Evolutionary conservation across 1,140 invertebrate species (phyloP).

Genomic region (fruit fly (Drosophila melanogaster)): Release_6_plus_ISO1_MT NT_037436.4:6274501-6275000

Average conservation of each 20-base stretch:
- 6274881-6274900: conserved; percentile 20
- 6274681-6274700: conserved; percentile 77
- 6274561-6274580: conserved; percentile 7
- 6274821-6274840: conserved; percentile 79
- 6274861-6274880: conserved; percentile 75
- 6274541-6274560: conserved; percentile 5
- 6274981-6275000: conserved; percentile 52
- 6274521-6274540: not conserved
- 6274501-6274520: not conserved
- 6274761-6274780: conserved; percentile 64
- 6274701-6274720: conserved; percentile 72
- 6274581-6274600: conserved; percentile 4
- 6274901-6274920: conserved; percentile 17
- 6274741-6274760: conserved; percentile 49
- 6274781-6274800: not conserved
- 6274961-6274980: conserved; percentile 32
- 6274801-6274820: conserved; percentile 41
- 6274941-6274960: conserved; percentile 73
- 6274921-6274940: conserved; percentile 35
- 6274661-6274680: conserved; percentile 50
- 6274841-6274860: conserved; percentile 82
- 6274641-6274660: conserved; percentile 50
- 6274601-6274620: conserved; percentile 12
- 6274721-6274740: conserved; percentile 67
- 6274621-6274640: conserved; percentile 3